Evolutionary conservation across 2,888 invertebrate genomes (phyloP).

Genomic region (Trachelus troglodyta): DNA sequence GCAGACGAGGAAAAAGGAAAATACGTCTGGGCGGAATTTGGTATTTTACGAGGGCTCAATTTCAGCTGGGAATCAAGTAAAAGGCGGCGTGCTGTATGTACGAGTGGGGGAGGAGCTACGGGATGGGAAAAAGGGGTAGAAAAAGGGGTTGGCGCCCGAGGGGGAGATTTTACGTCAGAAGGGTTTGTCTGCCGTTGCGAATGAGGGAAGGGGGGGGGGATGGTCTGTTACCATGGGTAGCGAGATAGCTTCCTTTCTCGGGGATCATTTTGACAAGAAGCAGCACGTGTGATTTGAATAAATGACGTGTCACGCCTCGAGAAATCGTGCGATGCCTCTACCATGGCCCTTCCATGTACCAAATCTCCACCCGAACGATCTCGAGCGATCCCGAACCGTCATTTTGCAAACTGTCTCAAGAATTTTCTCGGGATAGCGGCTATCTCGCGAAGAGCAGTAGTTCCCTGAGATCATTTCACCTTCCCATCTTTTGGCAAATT

Average conservation of each 20-base stretch:
- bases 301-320: slow-evolving; percentile 36
- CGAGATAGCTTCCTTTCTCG: slow-evolving; percentile 19
- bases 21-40: not conserved
- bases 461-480: not conserved
- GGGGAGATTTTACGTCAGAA: slow-evolving; percentile 6
- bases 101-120: slow-evolving; percentile 13
- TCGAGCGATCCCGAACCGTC: not conserved
- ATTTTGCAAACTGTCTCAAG: not conserved
- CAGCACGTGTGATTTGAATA: slow-evolving; percentile 53
- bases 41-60: slow-evolving; percentile 13
- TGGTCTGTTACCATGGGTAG: not conserved
- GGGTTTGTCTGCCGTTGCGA: not conserved
- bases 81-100: not conserved
- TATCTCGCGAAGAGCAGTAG: not conserved
- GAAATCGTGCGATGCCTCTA: not conserved
- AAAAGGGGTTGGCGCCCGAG: slow-evolving; percentile 33
- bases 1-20: not conserved
- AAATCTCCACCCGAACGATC: not conserved
- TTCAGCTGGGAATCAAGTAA: slow-evolving; percentile 13
- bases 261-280: slow-evolving; percentile 36
- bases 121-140: no score
- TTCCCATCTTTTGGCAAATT: not conserved
- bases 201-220: not conserved
- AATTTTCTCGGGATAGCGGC: not conserved
- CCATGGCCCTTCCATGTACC: not conserved